Conservation (phyloP, 2,797 vertebrate genomes). For the Meriones psammophilus region DNA sequence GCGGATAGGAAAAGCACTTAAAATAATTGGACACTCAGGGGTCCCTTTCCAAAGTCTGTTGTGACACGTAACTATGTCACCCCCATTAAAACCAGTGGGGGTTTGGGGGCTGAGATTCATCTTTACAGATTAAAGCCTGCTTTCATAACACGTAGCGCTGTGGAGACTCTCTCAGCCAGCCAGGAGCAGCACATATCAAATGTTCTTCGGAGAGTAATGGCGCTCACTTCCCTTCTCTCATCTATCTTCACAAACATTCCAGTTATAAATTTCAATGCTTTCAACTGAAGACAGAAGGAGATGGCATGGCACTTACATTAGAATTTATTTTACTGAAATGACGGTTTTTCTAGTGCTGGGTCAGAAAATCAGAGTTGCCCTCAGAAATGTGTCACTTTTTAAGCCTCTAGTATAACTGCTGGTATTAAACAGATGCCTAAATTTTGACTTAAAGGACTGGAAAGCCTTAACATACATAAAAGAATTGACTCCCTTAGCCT, state of each 20-base stretch:
- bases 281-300: slow-evolving; percentile 16
- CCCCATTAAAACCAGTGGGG: slow-evolving; percentile 77
- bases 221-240: neutral
- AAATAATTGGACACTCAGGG: slow-evolving; percentile 86
- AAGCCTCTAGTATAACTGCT: neutral
- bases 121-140: slow-evolving; percentile 81
- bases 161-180: slow-evolving; percentile 62
- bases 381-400: slow-evolving; percentile 22
- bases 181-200: slow-evolving; percentile 30
- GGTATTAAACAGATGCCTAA: neutral
- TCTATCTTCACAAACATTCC: slow-evolving; percentile 59
- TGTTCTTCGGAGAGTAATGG: slow-evolving; percentile 38
- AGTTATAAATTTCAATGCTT: slow-evolving; percentile 46
- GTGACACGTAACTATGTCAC: slow-evolving; percentile 77
- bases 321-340: slow-evolving; percentile 39
- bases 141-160: slow-evolving; percentile 12
- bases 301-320: neutral
- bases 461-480: neutral
- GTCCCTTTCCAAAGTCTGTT: slow-evolving; percentile 81
- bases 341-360: neutral
- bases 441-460: neutral
- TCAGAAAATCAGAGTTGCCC: slow-evolving; percentile 58
- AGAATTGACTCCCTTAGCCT: neutral
- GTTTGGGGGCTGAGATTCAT: slow-evolving; percentile 78
- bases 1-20: slow-evolving; percentile 87